Evolutionary conservation across 2,797 vertebrate genomes (phyloP).

Genomic region (Scleropages formosus): DNA sequence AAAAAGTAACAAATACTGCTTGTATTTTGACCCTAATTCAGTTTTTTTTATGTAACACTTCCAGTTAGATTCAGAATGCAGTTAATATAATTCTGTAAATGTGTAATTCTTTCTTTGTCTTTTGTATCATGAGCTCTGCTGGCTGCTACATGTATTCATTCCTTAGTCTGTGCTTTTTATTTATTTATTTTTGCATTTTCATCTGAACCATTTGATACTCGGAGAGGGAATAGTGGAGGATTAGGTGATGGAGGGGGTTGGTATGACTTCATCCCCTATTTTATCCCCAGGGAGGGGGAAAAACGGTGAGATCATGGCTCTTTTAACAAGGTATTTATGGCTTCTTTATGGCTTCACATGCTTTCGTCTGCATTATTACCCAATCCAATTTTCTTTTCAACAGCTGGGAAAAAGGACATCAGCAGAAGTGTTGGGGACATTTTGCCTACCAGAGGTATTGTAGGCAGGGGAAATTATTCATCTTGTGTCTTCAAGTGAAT

Average conservation of each 20-base stretch:
- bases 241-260: slow-evolving; percentile 43
- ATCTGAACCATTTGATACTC: neutral
- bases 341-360: slow-evolving; percentile 57
- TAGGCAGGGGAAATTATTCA: slow-evolving; percentile 14
- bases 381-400: slow-evolving; percentile 48
- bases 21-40: no score
- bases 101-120: neutral
- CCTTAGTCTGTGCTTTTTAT: no score
- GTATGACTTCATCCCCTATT: slow-evolving; percentile 64
- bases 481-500: slow-evolving; percentile 26
- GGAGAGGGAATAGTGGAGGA: neutral
- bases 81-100: no score
- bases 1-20: no score
- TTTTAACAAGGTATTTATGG: slow-evolving; percentile 61
- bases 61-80: no score
- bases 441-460: slow-evolving; percentile 33
- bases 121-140: neutral
- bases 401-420: slow-evolving; percentile 45
- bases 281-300: slow-evolving; percentile 40
- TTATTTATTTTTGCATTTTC: neutral
- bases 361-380: slow-evolving; percentile 45
- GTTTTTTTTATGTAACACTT: neutral
- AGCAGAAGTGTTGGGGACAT: slow-evolving; percentile 41
- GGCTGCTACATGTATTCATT: neutral
- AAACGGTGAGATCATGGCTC: slow-evolving; percentile 66